Evolutionary conservation across 2,113 vertebrate species (phyloP), one percentile per base, ranked within the genome.

Genomic region (Vulpes ferrilata): DNA sequence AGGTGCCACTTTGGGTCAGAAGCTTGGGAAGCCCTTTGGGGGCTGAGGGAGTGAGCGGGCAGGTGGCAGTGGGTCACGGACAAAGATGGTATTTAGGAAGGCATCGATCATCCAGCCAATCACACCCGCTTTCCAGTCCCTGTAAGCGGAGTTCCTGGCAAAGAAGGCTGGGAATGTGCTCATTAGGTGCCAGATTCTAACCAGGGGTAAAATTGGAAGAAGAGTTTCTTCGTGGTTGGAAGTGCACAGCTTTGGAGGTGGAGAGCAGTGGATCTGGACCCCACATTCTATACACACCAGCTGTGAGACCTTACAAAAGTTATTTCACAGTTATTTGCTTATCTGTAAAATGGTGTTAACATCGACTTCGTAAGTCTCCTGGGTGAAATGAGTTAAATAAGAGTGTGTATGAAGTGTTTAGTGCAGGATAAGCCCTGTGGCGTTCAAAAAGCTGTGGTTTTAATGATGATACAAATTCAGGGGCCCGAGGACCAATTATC

Each of bases 1-100:
- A 96, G 96, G 96, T 88, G 84, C 80, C 81, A 83, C 78, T 97
- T 48, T 1, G 3, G 97, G 96, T 97, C 94, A 97, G 92, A 78
- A 90, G 80, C 64, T n/a, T 27, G 27, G 92, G 86, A 92, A 94
- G 51, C 51, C 73, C 55, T 93, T 87, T 43, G 11, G 20, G 88
- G 74, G 67, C 74, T 10, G 57, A 74, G 87, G 22, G 12, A 30
- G 60, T 51, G 30, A 4, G 15, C 16, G 67, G 57, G 30, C 20
- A 71, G 67, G 73, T 9, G 20, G 53, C 73, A 17, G n/a, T 0
- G 17, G 92, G 89, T 95, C 64, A 32, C 1, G 23, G 90, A 35
- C 27, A 27, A 22, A 48, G 60, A 67, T 16, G 48, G 17, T 19
- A 1, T 76, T 95, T 95, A 35, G 92, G 74, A 89, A 80, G 55